These are phyloP conservation scores for Trichomycterus rosablanca DNA, from an alignment of 2,113 vertebrate species.

Conservation along the genomic window DNA sequence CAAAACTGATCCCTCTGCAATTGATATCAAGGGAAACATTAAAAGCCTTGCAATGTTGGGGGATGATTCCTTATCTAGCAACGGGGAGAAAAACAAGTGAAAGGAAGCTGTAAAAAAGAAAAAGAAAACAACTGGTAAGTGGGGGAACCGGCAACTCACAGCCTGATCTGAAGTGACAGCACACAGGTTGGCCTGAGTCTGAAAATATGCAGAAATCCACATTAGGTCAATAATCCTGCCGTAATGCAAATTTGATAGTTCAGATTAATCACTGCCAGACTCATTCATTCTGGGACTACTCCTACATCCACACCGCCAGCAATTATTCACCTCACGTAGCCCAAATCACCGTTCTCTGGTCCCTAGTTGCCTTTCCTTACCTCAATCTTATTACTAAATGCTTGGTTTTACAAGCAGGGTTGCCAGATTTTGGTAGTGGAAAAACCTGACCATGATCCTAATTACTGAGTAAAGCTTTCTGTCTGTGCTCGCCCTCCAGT, in stretches of 20 bases:
- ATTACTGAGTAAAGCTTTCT: too few species aligned
- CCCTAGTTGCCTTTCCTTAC: too few species aligned
- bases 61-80: conserved; percentile 40
- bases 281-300: too few species aligned
- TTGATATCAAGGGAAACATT: conserved; percentile 51
- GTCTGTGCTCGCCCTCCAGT: too few species aligned
- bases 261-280: conserved; percentile 51
- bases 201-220: conserved; percentile 60
- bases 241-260: conserved; percentile 60
- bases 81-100: conserved; percentile 44
- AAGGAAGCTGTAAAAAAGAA: conserved; percentile 46
- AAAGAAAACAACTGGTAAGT: conserved; percentile 17
- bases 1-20: conserved; percentile 42
- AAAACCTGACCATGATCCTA: too few species aligned
- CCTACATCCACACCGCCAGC: too few species aligned
- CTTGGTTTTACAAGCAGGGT: too few species aligned
- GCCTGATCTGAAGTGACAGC: conserved; percentile 44
- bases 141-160: conserved; percentile 29
- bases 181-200: conserved; percentile 44
- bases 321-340: too few species aligned
- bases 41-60: too few species aligned
- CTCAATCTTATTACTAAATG: too few species aligned
- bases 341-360: not conserved
- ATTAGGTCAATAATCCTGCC: conserved; percentile 48
- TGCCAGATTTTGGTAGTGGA: too few species aligned